Conservation (phyloP, 2,113 vertebrate genomes). For the Sander vitreus region DNA sequence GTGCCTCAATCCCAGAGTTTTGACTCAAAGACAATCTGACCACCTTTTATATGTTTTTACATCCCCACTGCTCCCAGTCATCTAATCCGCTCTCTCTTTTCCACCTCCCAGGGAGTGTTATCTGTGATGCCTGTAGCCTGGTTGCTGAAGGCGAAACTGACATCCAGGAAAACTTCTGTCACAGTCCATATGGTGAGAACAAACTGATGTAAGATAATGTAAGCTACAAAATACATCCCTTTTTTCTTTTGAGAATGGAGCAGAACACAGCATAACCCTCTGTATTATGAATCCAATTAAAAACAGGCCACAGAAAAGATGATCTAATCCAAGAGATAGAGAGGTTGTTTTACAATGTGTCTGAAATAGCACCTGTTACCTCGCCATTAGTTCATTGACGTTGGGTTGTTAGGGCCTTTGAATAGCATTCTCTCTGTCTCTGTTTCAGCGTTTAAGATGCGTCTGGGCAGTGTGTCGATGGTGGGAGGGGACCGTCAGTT, state of each 20-base stretch:
- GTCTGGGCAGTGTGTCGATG: slow-evolving; percentile 74
- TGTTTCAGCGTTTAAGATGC: slow-evolving; percentile 83
- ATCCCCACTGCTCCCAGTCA: background rate
- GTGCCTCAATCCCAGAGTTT: background rate
- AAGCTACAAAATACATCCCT: background rate
- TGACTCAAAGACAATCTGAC: background rate
- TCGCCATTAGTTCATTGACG: too few species aligned
- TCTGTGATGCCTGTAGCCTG: slow-evolving; percentile 82
- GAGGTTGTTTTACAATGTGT: slow-evolving; percentile 41
- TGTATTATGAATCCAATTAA: background rate
- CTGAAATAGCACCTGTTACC: slow-evolving; percentile 26
- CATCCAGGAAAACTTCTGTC: slow-evolving; percentile 82
- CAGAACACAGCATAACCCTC: background rate
- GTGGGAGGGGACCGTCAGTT: slow-evolving; percentile 81
- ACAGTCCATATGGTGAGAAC: slow-evolving; percentile 81
- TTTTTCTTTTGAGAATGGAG: background rate
- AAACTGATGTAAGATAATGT: background rate
- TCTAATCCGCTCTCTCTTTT: background rate
- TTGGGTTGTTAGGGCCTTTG: too few species aligned
- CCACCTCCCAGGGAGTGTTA: slow-evolving; percentile 63
- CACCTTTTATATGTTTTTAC: background rate
- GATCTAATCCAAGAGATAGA: background rate
- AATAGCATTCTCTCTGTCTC: slow-evolving; percentile 27
- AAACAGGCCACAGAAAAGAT: background rate
- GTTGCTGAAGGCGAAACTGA: slow-evolving; percentile 77